Base-by-base conservation (phyloP, 2,888 invertebrate species). In the Cremastinae sp. region DNA sequence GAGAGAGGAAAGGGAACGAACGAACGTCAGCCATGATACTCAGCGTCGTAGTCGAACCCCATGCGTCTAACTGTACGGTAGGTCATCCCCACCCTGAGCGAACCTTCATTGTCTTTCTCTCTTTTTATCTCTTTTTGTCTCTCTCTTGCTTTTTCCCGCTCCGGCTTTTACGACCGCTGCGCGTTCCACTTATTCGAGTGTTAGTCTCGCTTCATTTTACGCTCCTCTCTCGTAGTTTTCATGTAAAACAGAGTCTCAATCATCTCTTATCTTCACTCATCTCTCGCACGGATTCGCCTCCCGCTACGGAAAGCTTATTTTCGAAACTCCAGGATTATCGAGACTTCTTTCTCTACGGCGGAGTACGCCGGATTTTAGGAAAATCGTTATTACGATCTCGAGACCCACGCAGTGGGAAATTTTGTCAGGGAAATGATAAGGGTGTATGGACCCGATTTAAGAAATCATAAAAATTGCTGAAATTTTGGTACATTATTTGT, bases 31-130 rank as follows among this genome's bases (percentile, higher is more conserved):
- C 72, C 59, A 72, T 65, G 43, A 65, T 65, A 53, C 35, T 56
- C 9, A n/a, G 28, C 28, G 28, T 28, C 28, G 28, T 5, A 28
- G 28, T 5, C n/a, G 41, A 12, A 56, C 65, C 56, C 53, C 59
- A 65, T 58, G 58, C 49, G 51, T 64, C 64, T 71, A 71, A 71
- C 71, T 64, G 71, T 72, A 56, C 43, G 71, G 71, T 72, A 72
- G 71, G 71, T 72, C 71, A 72, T 72, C 71, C 64, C 71, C 41
- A 58, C 64, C 37, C 16, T 37, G 28, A 5, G 28, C 28, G 28
- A 28, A n/a, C 4, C 8, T 12, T 8, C 37, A 47, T n/a, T n/a
- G n/a, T 55, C 35, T 55, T 9, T 55, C 55, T 55, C 35, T n/a
- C 62, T 16, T 10, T 35, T 5, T 16, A 7, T 10, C 16, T 8